These are phyloP conservation scores for Phaetusa simplex DNA, from an alignment of 2,113 vertebrate genomes.

Conservation along the genomic window DNA sequence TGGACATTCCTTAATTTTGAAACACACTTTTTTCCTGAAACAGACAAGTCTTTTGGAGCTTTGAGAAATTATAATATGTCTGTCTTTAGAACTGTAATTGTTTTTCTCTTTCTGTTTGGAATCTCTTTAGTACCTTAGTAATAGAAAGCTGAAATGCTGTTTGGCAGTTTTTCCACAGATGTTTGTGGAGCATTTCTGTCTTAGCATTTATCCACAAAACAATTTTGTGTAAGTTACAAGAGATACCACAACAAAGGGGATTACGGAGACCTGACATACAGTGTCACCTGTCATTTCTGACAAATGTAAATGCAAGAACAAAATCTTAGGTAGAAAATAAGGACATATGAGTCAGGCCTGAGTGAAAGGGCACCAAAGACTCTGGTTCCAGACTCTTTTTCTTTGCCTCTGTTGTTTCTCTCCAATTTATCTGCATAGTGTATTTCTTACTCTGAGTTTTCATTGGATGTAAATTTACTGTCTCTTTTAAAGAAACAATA, in stretches of 20 bases:
- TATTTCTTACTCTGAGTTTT: neutral
- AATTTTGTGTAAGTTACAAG: constrained; percentile 1
- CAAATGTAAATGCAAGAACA: constrained; percentile 10
- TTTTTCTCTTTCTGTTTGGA: neutral
- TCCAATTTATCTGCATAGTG: neutral
- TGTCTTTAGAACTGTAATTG: neutral
- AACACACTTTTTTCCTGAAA: neutral
- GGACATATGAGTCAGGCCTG: neutral
- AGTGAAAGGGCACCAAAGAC: neutral
- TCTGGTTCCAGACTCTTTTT: neutral
- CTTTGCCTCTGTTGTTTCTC: neutral
- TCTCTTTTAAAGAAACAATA: neutral
- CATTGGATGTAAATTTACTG: neutral
- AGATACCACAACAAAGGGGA: neutral
- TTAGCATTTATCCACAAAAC: neutral
- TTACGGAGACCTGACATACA: neutral
- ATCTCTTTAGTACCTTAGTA: neutral
- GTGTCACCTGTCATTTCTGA: constrained; percentile 41
- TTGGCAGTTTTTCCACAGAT: neutral
- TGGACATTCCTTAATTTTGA: neutral
- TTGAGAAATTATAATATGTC: neutral
- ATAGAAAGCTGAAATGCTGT: neutral
- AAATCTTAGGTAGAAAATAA: neutral
- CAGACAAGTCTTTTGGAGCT: neutral
- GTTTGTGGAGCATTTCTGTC: neutral